Base-by-base conservation (phyloP, 2,888 invertebrate species). In the Rhorus exstirpatorius region DNA sequence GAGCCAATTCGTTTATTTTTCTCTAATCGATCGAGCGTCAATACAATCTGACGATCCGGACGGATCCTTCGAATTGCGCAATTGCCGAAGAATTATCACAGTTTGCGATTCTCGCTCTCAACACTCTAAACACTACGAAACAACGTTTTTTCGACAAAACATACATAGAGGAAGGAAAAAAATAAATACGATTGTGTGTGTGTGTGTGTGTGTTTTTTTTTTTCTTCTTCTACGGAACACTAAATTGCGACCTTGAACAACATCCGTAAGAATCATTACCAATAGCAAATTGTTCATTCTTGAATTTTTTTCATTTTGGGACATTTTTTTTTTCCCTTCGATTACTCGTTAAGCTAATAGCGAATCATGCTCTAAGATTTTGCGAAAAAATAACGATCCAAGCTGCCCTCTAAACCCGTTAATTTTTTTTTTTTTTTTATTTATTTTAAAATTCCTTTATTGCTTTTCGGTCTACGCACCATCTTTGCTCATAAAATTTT, bases 51-150 rank as follows among this genome's bases (percentile, higher is more conserved):
- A 24, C 55, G 75, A 49, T 70, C 58, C 67, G 76, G 68, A 84
- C 79, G 74, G 79, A 76, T 79, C 72, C 77, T 81, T 79, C 79
- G 77, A 82, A 86, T 87, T 88, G 86, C 87, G 87, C 89, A 90
- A 89, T 78, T 88, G 89, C 88, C 90, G 89, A 88, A 91, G 89
- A 90, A 82, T 90, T 91, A 91, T 91, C 91, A 91, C 91, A 91
- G 91, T 90, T 91, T 85, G 86, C 89, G 87, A 90, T 89, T 89
- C 86, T 89, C 88, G 89, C 89, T 55, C 79, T 82, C 79, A 85
- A 83, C 78, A 79, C n/a, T n/a, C 74, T 82, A 83, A 77, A 70
- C 53, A 84, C 83, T 84, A 74, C 77, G 67, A 77, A 74, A 82
- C 70, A 74, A 83, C 67, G 72, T 46, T 79, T 53, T 21, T 44